Base-by-base conservation (phyloP, 35 echinoderm and acorn worm species). In the Eucidaris tribuloides region DNA sequence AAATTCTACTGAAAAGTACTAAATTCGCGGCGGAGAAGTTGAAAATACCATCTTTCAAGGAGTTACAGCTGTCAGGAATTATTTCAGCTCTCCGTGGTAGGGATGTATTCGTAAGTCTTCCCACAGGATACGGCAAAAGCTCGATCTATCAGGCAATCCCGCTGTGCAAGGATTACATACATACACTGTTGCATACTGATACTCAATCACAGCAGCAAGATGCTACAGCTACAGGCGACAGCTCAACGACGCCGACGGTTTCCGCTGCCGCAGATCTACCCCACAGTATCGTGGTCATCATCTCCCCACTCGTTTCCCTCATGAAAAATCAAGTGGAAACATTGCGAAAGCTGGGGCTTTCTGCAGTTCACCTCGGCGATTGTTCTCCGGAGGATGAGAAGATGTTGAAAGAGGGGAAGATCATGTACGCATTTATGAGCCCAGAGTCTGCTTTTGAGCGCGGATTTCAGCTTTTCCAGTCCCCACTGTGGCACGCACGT, bases 101-200 rank as follows among this genome's bases (percentile, higher is more conserved):
- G 20, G 66, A 72, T 72, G 19, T 34, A 0, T 72, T 72, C 33
- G 66, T 72, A 2, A 72, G 39, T 40, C 66, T 72, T 27, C 66
- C 66, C 9, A 72, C 66, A 32, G 66, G 66, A 38, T 72, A 72
- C 22, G 66, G 66, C 9, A 72, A 72, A 72, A 72, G 66, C 42
- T 31, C 66, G 25, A 72, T 72, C 14, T 72, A 0, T 0, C 66
- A 72, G 66, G 66, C 66, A 2, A 72, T 72, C 15, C 66, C 66
- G 1, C 36, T 72, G 5, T 72, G 66, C 19, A 72, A 19, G 11
- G 66, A 42, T n/a, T 40, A 72, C 36, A 24, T 72, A 15, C 66
- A 1, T 0, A 62, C 27, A 29, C 15, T 62, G 58, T 7, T 7
- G 58, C 1, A 29, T 29, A 23, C 58, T 3, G 48, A n/a, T 11